Conservation (phyloP, 2,797 vertebrate genomes). For the Scomberomorus guttatus region DNA sequence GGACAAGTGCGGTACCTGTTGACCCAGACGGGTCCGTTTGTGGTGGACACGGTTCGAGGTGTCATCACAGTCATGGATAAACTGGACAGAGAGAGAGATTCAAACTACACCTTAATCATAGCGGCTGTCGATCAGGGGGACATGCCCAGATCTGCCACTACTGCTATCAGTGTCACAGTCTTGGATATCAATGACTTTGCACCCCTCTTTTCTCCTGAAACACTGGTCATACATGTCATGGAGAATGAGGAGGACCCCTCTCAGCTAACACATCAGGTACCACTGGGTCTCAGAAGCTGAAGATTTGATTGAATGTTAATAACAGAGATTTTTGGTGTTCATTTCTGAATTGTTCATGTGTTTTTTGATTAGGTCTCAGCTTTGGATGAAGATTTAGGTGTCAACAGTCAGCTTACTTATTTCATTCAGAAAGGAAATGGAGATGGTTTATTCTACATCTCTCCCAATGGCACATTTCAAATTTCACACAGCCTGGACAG, state of each 20-base stretch:
- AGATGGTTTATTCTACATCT: slow-evolving; percentile 76
- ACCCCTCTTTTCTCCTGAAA: slow-evolving; percentile 77
- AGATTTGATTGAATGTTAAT: slow-evolving; percentile 7
- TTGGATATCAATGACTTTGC: slow-evolving; percentile 84
- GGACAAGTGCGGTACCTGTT: slow-evolving; percentile 79
- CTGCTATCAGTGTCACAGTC: slow-evolving; percentile 76
- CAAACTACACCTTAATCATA: slow-evolving; percentile 74
- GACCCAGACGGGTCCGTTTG: slow-evolving; percentile 69
- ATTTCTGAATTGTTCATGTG: neutral
- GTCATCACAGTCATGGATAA: slow-evolving; percentile 72
- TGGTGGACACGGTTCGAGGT: slow-evolving; percentile 80
- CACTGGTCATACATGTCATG: slow-evolving; percentile 71
- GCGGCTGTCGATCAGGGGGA: slow-evolving; percentile 78
- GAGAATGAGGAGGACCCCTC: slow-evolving; percentile 78
- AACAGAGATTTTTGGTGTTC: neutral
- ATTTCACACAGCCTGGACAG: slow-evolving; percentile 80
- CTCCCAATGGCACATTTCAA: slow-evolving; percentile 76
- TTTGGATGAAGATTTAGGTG: slow-evolving; percentile 81
- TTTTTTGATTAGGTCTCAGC: slow-evolving; percentile 77
- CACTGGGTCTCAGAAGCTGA: neutral
- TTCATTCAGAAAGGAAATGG: slow-evolving; percentile 72
- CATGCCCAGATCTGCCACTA: slow-evolving; percentile 73
- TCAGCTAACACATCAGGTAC: slow-evolving; percentile 78
- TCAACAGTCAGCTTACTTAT: slow-evolving; percentile 82
- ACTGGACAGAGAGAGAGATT: slow-evolving; percentile 81